A percentile compares a stretch with the other conserved stretches of the same genome.
These are phyloP conservation scores for Ephydatia muelleri DNA, from an alignment of 37 sponge, comb jelly and placozoan genomes.

Conservation along the genomic window DNA sequence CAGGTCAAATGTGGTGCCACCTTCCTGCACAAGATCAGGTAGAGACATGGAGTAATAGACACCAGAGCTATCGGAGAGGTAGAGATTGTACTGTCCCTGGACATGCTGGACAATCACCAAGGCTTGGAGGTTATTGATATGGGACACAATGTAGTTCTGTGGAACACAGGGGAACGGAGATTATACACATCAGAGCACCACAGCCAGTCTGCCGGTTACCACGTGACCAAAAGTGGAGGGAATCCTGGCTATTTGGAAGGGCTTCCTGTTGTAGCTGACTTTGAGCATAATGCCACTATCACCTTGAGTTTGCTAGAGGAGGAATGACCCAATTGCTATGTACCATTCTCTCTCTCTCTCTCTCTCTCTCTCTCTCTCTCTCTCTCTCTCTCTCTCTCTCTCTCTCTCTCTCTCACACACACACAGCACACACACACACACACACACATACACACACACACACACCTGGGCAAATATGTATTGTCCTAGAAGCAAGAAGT, in stretches of 20 bases:
- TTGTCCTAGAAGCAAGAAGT: constrained; percentile 43
- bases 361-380: not conserved
- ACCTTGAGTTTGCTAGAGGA: constrained; percentile 21
- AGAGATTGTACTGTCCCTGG: constrained; percentile 54
- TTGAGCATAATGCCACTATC: not conserved
- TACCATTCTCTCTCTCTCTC: too few relatives aligned
- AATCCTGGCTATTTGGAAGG: constrained; percentile 35
- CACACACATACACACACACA: not conserved
- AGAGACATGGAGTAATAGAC: constrained; percentile 69
- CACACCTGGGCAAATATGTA: constrained; percentile 70
- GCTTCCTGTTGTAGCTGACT: constrained; percentile 42
- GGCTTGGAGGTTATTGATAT: constrained; percentile 49
- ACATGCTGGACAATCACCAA: constrained; percentile 67
- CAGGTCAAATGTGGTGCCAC: constrained; percentile 20
- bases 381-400: not conserved
- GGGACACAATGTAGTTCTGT: constrained; percentile 49
- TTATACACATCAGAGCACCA: too few relatives aligned
- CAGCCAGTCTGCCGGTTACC: too few relatives aligned
- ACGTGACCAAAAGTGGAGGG: constrained; percentile 39
- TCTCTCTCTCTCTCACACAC: not conserved
- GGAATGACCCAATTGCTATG: too few relatives aligned
- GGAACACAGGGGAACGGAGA: not conserved
- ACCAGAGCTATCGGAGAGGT: constrained; percentile 75
- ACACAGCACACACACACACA: not conserved
- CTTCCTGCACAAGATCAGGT: constrained; percentile 32